Evolutionary conservation across 2,113 vertebrate species (phyloP).

Genomic region (Labeo rohita): DNA sequence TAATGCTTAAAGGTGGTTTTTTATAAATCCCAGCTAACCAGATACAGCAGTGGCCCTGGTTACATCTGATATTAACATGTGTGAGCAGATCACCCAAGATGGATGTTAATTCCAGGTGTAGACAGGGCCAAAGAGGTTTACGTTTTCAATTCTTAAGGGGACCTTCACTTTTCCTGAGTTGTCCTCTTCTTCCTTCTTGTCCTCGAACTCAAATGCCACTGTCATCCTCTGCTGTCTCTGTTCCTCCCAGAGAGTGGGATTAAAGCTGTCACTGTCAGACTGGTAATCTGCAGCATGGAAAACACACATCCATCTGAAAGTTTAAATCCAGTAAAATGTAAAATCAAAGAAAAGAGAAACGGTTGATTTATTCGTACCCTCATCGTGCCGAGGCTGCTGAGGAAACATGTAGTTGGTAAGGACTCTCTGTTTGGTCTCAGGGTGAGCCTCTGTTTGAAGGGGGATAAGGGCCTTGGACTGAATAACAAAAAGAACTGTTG

Average conservation of each 20-base stretch:
- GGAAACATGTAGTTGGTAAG: slow-evolving; percentile 99
- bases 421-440: slow-evolving; percentile 97
- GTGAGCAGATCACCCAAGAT: background rate
- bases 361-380: slow-evolving; percentile 78
- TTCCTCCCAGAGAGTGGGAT: slow-evolving; percentile 97
- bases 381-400: slow-evolving; percentile 94
- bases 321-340: background rate
- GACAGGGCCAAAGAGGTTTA: background rate
- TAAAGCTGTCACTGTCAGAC: slow-evolving; percentile 98
- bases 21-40: background rate
- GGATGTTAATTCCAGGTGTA: slow-evolving; percentile 3
- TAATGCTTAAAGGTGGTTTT: background rate
- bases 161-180: slow-evolving; percentile 92
- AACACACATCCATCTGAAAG: slow-evolving; percentile 2
- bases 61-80: slow-evolving; percentile 12
- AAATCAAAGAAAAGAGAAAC: slow-evolving; percentile 11
- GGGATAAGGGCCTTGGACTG: slow-evolving; percentile 99
- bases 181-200: slow-evolving; percentile 96
- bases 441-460: slow-evolving; percentile 96
- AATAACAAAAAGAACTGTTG: slow-evolving; percentile 13
- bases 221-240: slow-evolving; percentile 98
- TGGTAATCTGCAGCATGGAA: slow-evolving; percentile 86
- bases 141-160: background rate
- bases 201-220: slow-evolving; percentile 98
- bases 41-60: background rate